phyloP scores from a whole-genome alignment of 2,797 vertebrate genomes.

The Acipenser oxyrinchus region DNA sequence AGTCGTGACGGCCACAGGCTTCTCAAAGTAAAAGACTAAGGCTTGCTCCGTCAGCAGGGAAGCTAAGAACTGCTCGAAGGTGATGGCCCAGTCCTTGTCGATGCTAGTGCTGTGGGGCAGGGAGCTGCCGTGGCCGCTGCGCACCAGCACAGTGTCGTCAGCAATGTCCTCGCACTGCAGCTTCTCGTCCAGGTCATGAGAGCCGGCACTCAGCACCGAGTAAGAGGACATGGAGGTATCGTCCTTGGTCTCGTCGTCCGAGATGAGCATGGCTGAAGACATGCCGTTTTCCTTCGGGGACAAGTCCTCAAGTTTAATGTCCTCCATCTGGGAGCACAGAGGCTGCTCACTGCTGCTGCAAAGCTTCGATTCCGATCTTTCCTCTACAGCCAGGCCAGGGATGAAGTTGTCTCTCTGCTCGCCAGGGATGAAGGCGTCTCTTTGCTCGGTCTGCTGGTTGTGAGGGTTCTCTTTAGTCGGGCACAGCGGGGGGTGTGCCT shows the following conservation, averaged over 20 bases:
- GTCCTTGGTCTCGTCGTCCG: conserved; percentile 89
- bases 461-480: conserved; percentile 10
- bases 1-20: conserved; percentile 77
- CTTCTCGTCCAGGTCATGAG: conserved; percentile 89
- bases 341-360: conserved; percentile 16
- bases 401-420: too few species aligned
- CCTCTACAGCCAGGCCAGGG: conserved; percentile 6
- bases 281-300: conserved; percentile 79
- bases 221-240: conserved; percentile 96
- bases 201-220: conserved; percentile 89
- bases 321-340: conserved; percentile 71
- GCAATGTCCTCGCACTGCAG: conserved; percentile 92
- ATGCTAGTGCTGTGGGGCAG: conserved; percentile 76
- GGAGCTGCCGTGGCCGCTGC: conserved; percentile 41
- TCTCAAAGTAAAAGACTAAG: conserved; percentile 89
- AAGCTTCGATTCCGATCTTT: conserved; percentile 43
- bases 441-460: neutral
- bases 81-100: conserved; percentile 93
- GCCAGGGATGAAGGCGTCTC: neutral
- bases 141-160: conserved; percentile 89
- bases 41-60: conserved; percentile 90
- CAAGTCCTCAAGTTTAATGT: conserved; percentile 87
- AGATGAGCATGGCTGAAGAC: conserved; percentile 86
- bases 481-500: conserved; percentile 33
- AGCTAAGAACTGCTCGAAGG: conserved; percentile 93